phyloP scores from a whole-genome alignment of 1,140 invertebrate species.

The Brachystomella parvula region DNA sequence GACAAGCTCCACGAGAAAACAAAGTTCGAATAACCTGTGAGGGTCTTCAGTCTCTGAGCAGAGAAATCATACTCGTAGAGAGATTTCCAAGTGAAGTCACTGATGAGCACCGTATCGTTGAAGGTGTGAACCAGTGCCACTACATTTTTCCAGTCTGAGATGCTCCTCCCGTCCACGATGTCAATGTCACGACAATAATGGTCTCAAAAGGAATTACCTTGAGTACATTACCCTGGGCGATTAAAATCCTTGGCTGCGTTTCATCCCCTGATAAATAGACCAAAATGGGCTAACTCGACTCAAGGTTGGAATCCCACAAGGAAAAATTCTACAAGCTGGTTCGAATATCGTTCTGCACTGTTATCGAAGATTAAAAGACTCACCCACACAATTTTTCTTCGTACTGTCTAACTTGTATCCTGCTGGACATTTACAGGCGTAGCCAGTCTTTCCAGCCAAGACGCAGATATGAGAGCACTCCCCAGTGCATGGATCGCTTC shows the following conservation, averaged over 20 bases:
- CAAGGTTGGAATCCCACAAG: no score
- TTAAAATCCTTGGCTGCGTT: conserved; percentile 38
- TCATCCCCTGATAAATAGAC: conserved; percentile 27
- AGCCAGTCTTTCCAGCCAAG: conserved; percentile 52
- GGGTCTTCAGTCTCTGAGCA: conserved; percentile 34
- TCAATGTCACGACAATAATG: conserved; percentile 39
- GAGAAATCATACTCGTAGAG: conserved; percentile 39
- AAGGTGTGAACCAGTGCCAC: conserved; percentile 24
- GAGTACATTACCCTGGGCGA: conserved; percentile 43
- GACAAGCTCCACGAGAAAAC: no score
- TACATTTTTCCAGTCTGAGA: conserved; percentile 19
- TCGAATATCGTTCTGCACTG: no score
- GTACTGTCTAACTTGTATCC: conserved; percentile 53
- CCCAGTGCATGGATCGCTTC: conserved; percentile 60
- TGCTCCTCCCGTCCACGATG: conserved; percentile 9
- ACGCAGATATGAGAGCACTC: conserved; percentile 74
- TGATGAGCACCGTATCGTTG: conserved; percentile 38
- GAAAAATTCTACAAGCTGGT: no score
- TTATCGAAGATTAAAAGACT: conserved; percentile 7
- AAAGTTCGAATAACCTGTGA: conserved; percentile 48
- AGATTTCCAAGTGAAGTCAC: conserved; percentile 35
- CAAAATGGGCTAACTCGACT: no score
- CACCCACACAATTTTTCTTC: conserved; percentile 48
- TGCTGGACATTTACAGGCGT: conserved; percentile 69
- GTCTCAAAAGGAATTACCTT: conserved; percentile 44